Evolutionary conservation across 2,113 vertebrate genomes (phyloP).

Genomic region (Cyanoramphus novaezelandiae): DNA sequence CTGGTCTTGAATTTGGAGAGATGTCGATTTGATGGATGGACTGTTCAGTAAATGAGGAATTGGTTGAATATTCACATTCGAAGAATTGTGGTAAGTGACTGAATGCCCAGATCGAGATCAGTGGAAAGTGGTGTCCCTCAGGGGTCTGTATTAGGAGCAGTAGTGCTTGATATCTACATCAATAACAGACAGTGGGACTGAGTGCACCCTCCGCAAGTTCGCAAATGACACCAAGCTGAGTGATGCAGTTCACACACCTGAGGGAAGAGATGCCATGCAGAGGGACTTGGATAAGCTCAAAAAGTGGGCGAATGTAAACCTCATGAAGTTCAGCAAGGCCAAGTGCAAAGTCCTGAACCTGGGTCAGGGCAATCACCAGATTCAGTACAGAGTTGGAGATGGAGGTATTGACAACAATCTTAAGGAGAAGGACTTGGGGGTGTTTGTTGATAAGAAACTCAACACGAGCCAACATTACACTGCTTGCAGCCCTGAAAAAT

Average conservation of each 20-base stretch:
- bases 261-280: not conserved
- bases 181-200: not conserved
- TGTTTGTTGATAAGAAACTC: not conserved
- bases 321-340: not conserved
- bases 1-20: not conserved
- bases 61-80: not conserved
- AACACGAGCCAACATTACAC: not conserved
- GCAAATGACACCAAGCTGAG: not conserved
- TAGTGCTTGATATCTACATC: not conserved
- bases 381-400: not conserved
- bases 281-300: not conserved
- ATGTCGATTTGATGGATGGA: too few relatives aligned
- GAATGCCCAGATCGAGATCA: not conserved
- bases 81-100: not conserved
- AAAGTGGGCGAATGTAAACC: not conserved
- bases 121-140: not conserved
- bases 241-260: not conserved
- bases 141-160: not conserved
- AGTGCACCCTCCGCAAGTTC: not conserved
- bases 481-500: not conserved
- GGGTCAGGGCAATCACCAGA: not conserved
- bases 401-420: not conserved
- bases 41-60: not conserved
- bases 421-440: not conserved
- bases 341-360: not conserved